phyloP scores from a whole-genome alignment of 2,797 vertebrate genomes.

The Sebastes steindachneri region DNA sequence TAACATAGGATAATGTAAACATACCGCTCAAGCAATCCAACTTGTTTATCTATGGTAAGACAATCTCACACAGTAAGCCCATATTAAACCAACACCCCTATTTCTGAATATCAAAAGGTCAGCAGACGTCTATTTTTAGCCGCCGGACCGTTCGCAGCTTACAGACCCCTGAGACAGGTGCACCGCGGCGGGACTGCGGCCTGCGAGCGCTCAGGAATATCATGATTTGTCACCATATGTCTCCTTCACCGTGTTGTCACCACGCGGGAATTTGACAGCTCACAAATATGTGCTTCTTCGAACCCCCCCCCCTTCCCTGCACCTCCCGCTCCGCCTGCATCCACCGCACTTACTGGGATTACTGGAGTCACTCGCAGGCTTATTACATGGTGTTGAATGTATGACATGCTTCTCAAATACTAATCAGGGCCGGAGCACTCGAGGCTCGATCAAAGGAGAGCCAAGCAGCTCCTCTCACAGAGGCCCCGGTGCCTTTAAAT shows the following conservation, averaged over 20 bases:
- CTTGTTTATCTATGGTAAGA: constrained; percentile 62
- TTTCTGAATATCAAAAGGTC: constrained; percentile 73
- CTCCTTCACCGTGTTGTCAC: constrained; percentile 45
- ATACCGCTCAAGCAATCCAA: background rate
- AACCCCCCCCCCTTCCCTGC: background rate
- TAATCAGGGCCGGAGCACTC: constrained; percentile 26
- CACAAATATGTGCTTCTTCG: constrained; percentile 50
- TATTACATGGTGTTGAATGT: constrained; percentile 63
- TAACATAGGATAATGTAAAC: constrained; percentile 49
- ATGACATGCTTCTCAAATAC: constrained; percentile 51
- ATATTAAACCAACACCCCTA: constrained; percentile 72
- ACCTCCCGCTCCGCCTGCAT: background rate
- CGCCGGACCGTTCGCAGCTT: constrained; percentile 46
- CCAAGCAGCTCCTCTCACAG: background rate
- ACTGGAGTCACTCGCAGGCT: constrained; percentile 47
- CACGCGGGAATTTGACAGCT: constrained; percentile 56
- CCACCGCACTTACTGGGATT: constrained; percentile 35
- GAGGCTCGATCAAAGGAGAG: constrained; percentile 56
- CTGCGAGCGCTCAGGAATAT: constrained; percentile 14
- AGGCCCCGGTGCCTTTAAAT: constrained; percentile 26
- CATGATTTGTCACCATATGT: constrained; percentile 49
- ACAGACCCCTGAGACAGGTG: constrained; percentile 70
- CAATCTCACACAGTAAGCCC: constrained; percentile 52
- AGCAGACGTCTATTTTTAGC: constrained; percentile 71
- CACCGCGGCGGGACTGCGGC: background rate